Percentiles rank a stretch among this genome's conserved stretches.
Evolutionary conservation across 2,797 vertebrate genomes (phyloP).

Genomic region (Esox masquinongy): DNA sequence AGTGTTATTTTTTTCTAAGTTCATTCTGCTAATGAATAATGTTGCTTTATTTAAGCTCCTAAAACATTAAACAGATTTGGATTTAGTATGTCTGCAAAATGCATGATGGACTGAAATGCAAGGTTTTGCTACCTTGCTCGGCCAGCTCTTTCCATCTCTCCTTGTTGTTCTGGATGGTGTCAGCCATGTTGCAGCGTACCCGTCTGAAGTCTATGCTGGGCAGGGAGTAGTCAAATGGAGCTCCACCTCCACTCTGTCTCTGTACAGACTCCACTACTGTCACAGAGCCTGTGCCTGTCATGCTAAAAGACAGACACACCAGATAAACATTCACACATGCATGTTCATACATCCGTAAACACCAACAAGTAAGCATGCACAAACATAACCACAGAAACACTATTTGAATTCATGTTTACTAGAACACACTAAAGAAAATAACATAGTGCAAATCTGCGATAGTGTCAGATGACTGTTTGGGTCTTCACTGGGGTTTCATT

Average conservation of each 20-base stretch:
- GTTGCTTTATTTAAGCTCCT: background rate
- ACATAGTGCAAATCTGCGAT: background rate
- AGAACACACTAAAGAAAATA: background rate
- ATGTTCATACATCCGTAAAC: background rate
- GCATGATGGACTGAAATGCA: background rate
- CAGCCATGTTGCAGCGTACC: constrained; percentile 83
- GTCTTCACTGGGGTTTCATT: background rate
- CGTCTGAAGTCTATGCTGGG: constrained; percentile 82
- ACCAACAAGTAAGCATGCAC: background rate
- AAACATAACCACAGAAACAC: background rate
- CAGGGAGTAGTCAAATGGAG: constrained; percentile 83
- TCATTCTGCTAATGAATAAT: background rate
- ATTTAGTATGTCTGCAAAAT: background rate
- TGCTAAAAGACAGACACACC: constrained; percentile 45
- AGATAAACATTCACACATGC: background rate
- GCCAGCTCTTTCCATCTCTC: constrained; percentile 95
- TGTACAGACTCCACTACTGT: constrained; percentile 78
- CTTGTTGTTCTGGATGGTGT: constrained; percentile 91
- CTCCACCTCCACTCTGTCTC: constrained; percentile 73
- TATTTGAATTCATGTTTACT: background rate
- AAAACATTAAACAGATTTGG: background rate
- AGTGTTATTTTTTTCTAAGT: background rate
- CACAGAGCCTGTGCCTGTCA: constrained; percentile 71
- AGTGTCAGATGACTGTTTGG: constrained; percentile 14
- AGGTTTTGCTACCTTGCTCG: constrained; percentile 78